Evolutionary conservation across 1,140 invertebrate genomes (phyloP), one percentile per base, ranked within the genome.

Genomic region (Rhagoletis pomonella): DNA sequence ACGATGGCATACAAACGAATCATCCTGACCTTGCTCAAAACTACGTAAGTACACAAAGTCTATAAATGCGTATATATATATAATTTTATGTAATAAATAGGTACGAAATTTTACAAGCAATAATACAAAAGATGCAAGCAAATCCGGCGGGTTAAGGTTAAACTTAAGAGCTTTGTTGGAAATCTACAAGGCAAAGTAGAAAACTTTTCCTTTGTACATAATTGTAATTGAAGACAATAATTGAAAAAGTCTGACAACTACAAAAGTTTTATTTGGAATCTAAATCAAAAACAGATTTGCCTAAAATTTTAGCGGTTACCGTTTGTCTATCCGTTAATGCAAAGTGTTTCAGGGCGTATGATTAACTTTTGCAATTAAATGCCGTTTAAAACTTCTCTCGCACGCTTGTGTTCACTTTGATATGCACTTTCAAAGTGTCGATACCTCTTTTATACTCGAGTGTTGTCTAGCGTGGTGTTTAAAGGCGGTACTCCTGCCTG

Each of bases 1-100:
- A 99, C 93, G 98, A 99, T 92, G 98, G 98, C 87, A 98, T 98
- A 88, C 97, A 99, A 93, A 97, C 97, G 42, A 98, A 98, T 94
- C 98, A 99, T 94, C 98, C 98, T 0, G 98, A 99, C 94, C 93
- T 99, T 77, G 95, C 95, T 0, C 95, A 96, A 89, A 99, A 99
- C 93, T 99, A 99, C 94, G 97, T 97, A 94, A 96, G 97, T 96
- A 89, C 9, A 73, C 4, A 69, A 29, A 69, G 65, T 10, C 19
- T 69, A 42, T 44, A 29, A 29, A 29, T 29, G 29, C 29, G 29
- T 29, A 29, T 29, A 29, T 29, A 29, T 29, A 1, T 29, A 29
- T 29, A 29, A 29, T 29, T 1, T 29, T 29, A 0, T 29, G 29
- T 29, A n/a, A n/a, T n/a, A n/a, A n/a, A n/a, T n/a, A 17, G 0